A percentile compares a stretch with the other conserved stretches of the same genome.
Evolutionary conservation across 2,797 vertebrate species (phyloP).

Genomic region (Pampus argenteus): DNA sequence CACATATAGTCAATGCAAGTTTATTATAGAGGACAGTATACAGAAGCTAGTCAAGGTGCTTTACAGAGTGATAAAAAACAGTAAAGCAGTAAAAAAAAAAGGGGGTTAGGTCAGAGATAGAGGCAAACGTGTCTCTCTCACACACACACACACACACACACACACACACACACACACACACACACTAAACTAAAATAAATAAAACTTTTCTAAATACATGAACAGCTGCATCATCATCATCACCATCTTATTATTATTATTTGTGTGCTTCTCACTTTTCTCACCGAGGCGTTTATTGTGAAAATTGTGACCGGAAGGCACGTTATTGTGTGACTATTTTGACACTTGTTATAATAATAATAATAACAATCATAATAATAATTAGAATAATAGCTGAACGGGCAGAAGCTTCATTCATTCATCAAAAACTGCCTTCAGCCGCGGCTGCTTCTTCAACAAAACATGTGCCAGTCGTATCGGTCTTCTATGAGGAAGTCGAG

Average conservation of each 20-base stretch:
- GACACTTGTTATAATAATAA: conserved; percentile 23
- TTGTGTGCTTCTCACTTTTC: background rate
- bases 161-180: too few relatives aligned
- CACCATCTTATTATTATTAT: too few relatives aligned
- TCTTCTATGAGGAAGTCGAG: conserved; percentile 42
- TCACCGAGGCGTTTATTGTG: conserved; percentile 57
- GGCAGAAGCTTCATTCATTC: conserved; percentile 69
- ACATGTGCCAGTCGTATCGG: background rate
- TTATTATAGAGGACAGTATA: too few relatives aligned
- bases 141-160: too few relatives aligned
- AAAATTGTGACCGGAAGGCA: conserved; percentile 55
- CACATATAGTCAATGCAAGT: background rate
- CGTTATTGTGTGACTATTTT: background rate
- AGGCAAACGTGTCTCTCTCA: too few relatives aligned
- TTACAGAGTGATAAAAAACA: too few relatives aligned
- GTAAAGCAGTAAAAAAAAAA: too few relatives aligned
- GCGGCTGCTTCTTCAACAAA: background rate
- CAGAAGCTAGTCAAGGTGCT: too few relatives aligned
- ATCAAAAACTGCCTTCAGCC: conserved; percentile 35
- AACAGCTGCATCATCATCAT: background rate
- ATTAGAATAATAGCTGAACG: too few relatives aligned
- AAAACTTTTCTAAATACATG: background rate
- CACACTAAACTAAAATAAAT: too few relatives aligned
- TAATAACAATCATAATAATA: too few relatives aligned
- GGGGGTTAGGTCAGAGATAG: too few relatives aligned